Evolutionary conservation across 2,113 vertebrate species (phyloP).

Genomic region (Thinocorus orbignyianus): DNA sequence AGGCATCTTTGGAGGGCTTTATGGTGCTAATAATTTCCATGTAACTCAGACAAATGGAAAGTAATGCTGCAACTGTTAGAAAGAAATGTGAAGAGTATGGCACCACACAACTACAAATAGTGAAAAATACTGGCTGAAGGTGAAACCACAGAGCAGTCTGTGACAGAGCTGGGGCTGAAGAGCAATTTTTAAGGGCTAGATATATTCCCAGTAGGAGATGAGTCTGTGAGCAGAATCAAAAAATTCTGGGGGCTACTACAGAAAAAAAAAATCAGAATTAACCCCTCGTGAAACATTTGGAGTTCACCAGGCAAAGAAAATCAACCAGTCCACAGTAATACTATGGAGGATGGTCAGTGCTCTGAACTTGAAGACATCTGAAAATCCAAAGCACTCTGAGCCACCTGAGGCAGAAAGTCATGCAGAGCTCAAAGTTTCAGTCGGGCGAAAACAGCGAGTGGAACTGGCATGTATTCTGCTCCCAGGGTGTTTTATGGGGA

Average conservation of each 20-base stretch:
- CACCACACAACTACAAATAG: not conserved
- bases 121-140: not conserved
- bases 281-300: not conserved
- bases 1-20: not conserved
- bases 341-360: not conserved
- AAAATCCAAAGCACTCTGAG: constrained; percentile 27
- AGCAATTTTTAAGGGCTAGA: constrained; percentile 1
- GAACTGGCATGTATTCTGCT: constrained; percentile 29
- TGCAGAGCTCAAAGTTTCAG: constrained; percentile 51
- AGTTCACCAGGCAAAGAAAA: constrained; percentile 15
- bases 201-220: not conserved
- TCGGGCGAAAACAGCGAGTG: constrained; percentile 1
- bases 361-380: constrained; percentile 37
- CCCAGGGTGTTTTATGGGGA: constrained; percentile 27
- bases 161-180: not conserved
- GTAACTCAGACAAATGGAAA: not conserved
- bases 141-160: not conserved
- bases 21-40: not conserved
- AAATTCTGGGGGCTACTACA: not conserved
- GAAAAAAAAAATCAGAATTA: not conserved
- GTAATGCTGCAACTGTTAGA: not conserved
- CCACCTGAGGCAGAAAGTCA: constrained; percentile 46
- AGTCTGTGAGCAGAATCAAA: constrained; percentile 1
- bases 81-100: not conserved
- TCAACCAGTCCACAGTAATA: not conserved